A percentile compares a stretch with the other conserved stretches of the same genome.
Evolutionary conservation across 2,888 invertebrate species (phyloP).

Genomic region (Phengaris alcon): DNA sequence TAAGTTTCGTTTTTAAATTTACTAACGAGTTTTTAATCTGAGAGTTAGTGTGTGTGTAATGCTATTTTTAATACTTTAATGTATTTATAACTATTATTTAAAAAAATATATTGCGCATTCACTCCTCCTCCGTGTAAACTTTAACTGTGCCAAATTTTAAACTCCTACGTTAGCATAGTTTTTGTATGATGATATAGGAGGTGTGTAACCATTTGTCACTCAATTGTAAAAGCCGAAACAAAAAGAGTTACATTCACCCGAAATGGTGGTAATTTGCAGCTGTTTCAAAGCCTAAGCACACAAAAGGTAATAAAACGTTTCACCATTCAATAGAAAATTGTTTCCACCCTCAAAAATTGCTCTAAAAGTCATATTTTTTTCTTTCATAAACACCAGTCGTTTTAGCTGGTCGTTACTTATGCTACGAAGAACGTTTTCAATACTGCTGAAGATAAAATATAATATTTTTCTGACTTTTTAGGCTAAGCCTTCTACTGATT

Average conservation of each 20-base stretch:
- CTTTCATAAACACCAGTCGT: constrained; percentile 48
- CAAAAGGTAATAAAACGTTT: constrained; percentile 44
- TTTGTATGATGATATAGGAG: too few species aligned
- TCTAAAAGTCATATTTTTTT: constrained; percentile 57
- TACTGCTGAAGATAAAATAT: neutral
- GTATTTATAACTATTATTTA: too few species aligned
- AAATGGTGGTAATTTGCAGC: constrained; percentile 20
- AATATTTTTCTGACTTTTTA: neutral
- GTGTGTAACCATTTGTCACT: too few species aligned
- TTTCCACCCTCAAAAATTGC: constrained; percentile 53
- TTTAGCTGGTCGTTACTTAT: constrained; percentile 33
- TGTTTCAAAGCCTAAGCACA: constrained; percentile 24
- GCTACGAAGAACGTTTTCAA: constrained; percentile 39
- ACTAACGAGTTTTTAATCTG: too few species aligned
- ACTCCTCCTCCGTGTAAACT: too few species aligned
- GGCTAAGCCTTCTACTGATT: neutral
- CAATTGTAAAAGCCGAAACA: neutral
- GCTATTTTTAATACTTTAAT: too few species aligned
- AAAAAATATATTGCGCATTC: too few species aligned
- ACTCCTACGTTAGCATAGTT: too few species aligned
- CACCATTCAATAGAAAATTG: constrained; percentile 52
- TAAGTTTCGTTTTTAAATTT: too few species aligned
- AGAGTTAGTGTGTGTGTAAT: too few species aligned
- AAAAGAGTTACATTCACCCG: constrained; percentile 6
- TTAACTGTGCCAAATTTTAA: too few species aligned